Percentiles rank a stretch among this genome's conserved stretches.
These are phyloP conservation scores for Pagetopsis macropterus DNA, from an alignment of 2,797 vertebrate species.

Conservation along the genomic window DNA sequence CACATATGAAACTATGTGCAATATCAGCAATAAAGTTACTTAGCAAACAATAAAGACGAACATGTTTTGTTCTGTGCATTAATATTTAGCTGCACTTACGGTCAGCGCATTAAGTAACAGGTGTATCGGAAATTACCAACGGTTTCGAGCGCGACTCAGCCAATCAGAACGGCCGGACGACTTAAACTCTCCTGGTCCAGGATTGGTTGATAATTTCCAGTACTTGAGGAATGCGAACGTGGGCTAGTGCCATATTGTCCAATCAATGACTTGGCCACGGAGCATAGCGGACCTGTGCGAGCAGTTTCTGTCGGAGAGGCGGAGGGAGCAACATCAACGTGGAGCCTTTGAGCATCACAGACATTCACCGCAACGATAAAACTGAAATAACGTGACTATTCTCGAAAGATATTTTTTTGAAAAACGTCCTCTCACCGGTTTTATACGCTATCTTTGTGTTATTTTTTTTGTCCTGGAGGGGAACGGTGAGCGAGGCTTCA, in stretches of 20 bases:
- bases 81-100: not conserved
- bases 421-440: conserved; percentile 10
- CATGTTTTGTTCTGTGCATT: not conserved
- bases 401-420: conserved; percentile 15
- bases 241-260: conserved; percentile 63
- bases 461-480: not conserved
- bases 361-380: conserved; percentile 34
- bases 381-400: conserved; percentile 23
- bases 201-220: conserved; percentile 67
- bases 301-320: conserved; percentile 27
- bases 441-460: conserved; percentile 10
- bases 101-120: conserved; percentile 26
- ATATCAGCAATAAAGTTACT: not conserved
- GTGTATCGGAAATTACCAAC: conserved; percentile 23
- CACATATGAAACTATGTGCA: too few species aligned
- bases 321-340: conserved; percentile 36
- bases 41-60: not conserved
- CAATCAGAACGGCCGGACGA: conserved; percentile 33
- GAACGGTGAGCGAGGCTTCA: conserved; percentile 33
- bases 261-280: conserved; percentile 68
- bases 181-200: rapidly evolving
- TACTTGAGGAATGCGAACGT: conserved; percentile 67
- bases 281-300: conserved; percentile 62
- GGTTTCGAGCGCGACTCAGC: conserved; percentile 15
- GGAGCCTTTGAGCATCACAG: conserved; percentile 44